Evolutionary conservation across 2,797 vertebrate species (phyloP).

Genomic region (Lophura swinhoii): DNA sequence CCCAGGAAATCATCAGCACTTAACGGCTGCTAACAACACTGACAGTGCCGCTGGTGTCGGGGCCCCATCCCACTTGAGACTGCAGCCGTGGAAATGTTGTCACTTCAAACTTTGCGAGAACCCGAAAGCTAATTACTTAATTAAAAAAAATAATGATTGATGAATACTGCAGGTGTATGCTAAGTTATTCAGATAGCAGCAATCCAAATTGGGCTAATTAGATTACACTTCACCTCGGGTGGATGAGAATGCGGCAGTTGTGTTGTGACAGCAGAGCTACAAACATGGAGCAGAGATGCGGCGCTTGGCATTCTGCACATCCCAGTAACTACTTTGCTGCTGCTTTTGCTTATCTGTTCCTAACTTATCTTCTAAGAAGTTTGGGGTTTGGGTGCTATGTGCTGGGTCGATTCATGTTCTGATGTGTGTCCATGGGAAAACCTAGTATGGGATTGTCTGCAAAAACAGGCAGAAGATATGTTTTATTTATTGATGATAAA

Average conservation of each 20-base stretch:
- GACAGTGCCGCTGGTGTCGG: neutral
- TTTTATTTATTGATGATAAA: constrained; percentile 14
- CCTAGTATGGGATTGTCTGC: neutral
- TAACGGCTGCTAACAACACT: constrained; percentile 27
- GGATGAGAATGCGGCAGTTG: neutral
- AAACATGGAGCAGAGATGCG: neutral
- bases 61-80: neutral
- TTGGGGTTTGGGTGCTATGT: neutral
- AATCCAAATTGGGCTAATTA: constrained; percentile 28
- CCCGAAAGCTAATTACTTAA: constrained; percentile 56
- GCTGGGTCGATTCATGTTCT: neutral
- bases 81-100: neutral
- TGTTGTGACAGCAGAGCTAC: constrained; percentile 18
- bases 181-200: constrained; percentile 16
- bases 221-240: neutral
- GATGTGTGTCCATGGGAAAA: fast-evolving
- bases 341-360: neutral
- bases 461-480: neutral
- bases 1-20: constrained; percentile 37
- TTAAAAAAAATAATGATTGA: constrained; percentile 46
- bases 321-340: neutral
- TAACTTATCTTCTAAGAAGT: neutral
- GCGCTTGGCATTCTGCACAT: neutral
- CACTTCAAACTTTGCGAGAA: constrained; percentile 26
- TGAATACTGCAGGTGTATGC: constrained; percentile 34